Evolutionary conservation across 2,888 invertebrate genomes (phyloP), one percentile per base, ranked within the genome.

Genomic region (Sinelater perroti): DNA sequence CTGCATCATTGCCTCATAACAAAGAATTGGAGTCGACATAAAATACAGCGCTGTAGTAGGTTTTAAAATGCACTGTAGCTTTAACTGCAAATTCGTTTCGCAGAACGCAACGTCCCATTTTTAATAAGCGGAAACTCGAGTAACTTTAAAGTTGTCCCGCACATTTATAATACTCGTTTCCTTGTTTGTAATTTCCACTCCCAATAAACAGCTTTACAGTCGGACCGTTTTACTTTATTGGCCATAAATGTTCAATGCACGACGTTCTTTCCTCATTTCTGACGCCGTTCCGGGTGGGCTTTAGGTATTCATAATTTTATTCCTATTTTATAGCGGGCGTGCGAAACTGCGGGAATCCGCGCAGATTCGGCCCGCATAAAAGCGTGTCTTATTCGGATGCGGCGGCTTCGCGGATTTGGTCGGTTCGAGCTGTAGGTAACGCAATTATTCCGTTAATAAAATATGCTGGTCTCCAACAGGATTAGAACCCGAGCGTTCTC

Each of bases 281-380:
- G 10, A 28, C 28, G 10, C 10, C 10, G 2, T 28, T 28, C 10
- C 5, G 10, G 28, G 10, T 28, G 28, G 10, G 28, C 2, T 28
- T 28, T 28, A n/a, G n/a, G 28, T 28, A 28, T 28, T 28, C 28
- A 28, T 28, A 28, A 28, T 28, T 28, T 28, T 28, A 28, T 28
- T 10, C 10, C 10, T 28, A 5, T 28, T 28, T 28, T 28, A 28
- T 28, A 10, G 10, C 28, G 28, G 28, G 2, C 28, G 28, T 28
- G n/a, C 2, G 28, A 28, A 28, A 28, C 28, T 28, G 2, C 5
- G 5, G 28, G 28, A 28, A 28, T n/a, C 28, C 28, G 10, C 2
- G 28, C 10, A 28, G 28, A 4, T 8, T 28, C 10, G 28, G 10
- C 28, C 8, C 8, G 8, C 24, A 24, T 28, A 28, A 10, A 28